Base-by-base conservation (phyloP, 2,113 vertebrate species). In the Megaleporinus macrocephalus region DNA sequence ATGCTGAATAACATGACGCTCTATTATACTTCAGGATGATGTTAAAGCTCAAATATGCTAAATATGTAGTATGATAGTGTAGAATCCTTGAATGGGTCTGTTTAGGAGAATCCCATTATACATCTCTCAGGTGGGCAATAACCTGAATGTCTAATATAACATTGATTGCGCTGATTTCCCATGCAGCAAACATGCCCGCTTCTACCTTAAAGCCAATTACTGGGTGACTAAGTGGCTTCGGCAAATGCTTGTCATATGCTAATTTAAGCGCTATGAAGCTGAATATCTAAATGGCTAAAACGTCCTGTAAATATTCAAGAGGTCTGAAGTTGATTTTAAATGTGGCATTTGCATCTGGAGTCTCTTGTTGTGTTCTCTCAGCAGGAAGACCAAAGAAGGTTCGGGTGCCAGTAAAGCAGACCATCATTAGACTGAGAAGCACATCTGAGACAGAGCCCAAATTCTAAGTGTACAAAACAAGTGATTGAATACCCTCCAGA, bases 301-400 rank as follows among this genome's bases (percentile, higher is more conserved):
- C 22, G 22, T 59, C 55, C 22, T 59, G 55, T 59, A 59, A 59
- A 59, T 59, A 59, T 59, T n/a, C 55, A 61, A 12, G 26, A 13
- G 57, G 57, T 55, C 53, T 55, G 18, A 55, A 55, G 53, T 61
- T 61, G 57, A 61, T 61, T 61, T 61, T 61, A 61, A 61, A 61
- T 61, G 57, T 61, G 57, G 9, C 57, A 61, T 61, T 61, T 61
- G 57, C 57, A 61, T 26, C 57, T 26, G n/a, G n/a, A 61, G 53
- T 55, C 53, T 55, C 24, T 61, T 26, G n/a, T 61, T 61, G 57
- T 61, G 24, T n/a, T 61, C n/a, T 61, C 57, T 24, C 24, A 61
- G 57, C 57, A 12, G 5, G 53, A 55, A 7, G 53, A 55, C 53
- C 20, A 55, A 22, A 55, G 53, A 20, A 55, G n/a, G n/a, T n/a